Base-by-base conservation (phyloP, 2,797 vertebrate species). In the Cyprinella venusta region DNA sequence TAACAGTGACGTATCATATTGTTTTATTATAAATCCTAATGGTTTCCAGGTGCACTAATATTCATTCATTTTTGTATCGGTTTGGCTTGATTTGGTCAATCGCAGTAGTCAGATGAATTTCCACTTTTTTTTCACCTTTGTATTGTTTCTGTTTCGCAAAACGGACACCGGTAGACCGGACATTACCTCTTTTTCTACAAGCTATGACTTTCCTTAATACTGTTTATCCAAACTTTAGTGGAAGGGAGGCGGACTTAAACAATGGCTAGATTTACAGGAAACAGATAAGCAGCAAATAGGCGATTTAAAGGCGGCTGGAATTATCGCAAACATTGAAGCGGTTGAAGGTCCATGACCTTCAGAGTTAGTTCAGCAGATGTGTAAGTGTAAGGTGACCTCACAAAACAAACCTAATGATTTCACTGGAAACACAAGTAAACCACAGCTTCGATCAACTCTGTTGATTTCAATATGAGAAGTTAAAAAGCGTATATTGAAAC, bases 201-300 rank as follows among this genome's bases (percentile, higher is more conserved):
- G 82, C 48, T 86, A 81, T 89, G 80, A 86, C 85, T 87, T 90
- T 89, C 40, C 86, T 87, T 76, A 81, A 84, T 81, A 56, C 80
- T 81, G 84, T 86, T 92, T 87, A 91, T 87, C 87, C 84, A 85
- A 16, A 76, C 48, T 80, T 70, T 79, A 87, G 61, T 81, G 76
- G 85, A 89, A 89, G 77, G 75, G 79, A 74, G 77, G 89, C 87
- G 88, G 84, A 69, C 71, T 88, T 88, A 75, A 92, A 91, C 90
- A 94, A 91, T 90, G 74, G 69, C 50, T 85, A 67, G 84, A 84
- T 89, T 91, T 85, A 86, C 84, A 89, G 85, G 90, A 91, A 90
- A 78, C 61, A 90, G 88, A 92, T 92, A 90, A 84, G 87, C 79
- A 91, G 91, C 82, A 38, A 88, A 84, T 82, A 88, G 86, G 88